Evolutionary conservation across 2,113 vertebrate genomes (phyloP), one percentile per base, ranked within the genome.

Genomic region (Onychostoma macrolepis): DNA sequence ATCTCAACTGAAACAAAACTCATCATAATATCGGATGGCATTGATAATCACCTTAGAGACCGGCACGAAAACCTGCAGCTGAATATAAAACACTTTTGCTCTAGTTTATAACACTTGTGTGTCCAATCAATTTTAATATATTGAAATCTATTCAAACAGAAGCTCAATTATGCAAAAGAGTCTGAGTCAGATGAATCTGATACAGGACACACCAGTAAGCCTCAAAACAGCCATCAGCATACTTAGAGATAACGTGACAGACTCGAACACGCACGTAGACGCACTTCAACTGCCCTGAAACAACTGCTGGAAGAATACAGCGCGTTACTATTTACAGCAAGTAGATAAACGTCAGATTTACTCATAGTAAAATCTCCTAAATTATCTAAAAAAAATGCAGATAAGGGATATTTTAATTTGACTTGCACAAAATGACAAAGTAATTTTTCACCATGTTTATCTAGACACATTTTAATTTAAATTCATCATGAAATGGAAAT

Each of bases 111-210:
- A 83, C 86, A 84, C 80, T 72, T 83, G 58, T 76, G 75, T 83
- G 87, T 85, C 86, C 89, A 86, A 90, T 86, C 86, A 88, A 53
- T 65, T 88, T 83, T 88, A 90, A 90, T 88, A 84, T 90, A 90
- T 90, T 90, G 56, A 88, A 88, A 90, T 90, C 69, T 90, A 90
- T 90, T 90, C 89, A 84, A 84, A 86, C 84, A 90, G 80, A 53
- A 72, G 88, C 86, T 89, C 86, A 85, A 86, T 89, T 88, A 90
- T 89, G 87, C 84, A 90, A 86, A 90, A 21, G 67, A 89, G 28
- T 53, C 48, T 41, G 36, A 85, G 80, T 81, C 86, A 86, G 80
- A 81, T 58, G 65, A 86, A 88, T 63, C 89, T 50, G 56, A 84
- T 86, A 84, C 84, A 86, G 89, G 89, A 86, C 80, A 83, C 6